A percentile compares a stretch with the other conserved stretches of the same genome.
Evolutionary conservation across 2,113 vertebrate species (phyloP).

Genomic region (Brachypodius melanocephalos): DNA sequence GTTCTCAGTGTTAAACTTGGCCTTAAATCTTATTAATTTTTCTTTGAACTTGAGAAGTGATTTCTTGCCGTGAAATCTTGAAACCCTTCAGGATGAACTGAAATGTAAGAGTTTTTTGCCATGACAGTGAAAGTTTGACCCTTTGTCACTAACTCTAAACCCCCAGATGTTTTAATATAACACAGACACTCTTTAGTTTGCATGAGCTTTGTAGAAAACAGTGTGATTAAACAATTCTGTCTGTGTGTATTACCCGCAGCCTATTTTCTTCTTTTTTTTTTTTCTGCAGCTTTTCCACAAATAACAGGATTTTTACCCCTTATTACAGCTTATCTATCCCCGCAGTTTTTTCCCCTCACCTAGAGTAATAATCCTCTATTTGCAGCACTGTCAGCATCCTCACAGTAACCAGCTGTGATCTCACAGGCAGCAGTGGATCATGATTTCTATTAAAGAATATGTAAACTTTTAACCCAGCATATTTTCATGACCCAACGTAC

Average conservation of each 20-base stretch:
- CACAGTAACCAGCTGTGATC: not conserved
- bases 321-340: constrained; percentile 5
- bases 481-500: not conserved
- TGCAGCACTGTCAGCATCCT: constrained; percentile 16
- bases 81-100: not conserved
- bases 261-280: not conserved
- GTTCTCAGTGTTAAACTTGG: not conserved
- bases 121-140: not conserved
- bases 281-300: not conserved
- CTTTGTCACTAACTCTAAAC: not conserved
- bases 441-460: not conserved
- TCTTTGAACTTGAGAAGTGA: not conserved
- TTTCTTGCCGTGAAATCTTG: not conserved
- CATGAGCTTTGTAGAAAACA: not conserved
- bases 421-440: not conserved
- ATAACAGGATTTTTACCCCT: not conserved
- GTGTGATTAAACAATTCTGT: not conserved
- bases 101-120: not conserved
- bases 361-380: constrained; percentile 31
- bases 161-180: not conserved
- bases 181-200: not conserved
- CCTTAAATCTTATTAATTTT: not conserved
- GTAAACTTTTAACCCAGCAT: not conserved
- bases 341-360: constrained; percentile 3
- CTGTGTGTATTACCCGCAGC: not conserved